Percentiles rank a stretch among this genome's conserved stretches.
Evolutionary conservation across 2,797 vertebrate genomes (phyloP).

Genomic region (Argya squamiceps): DNA sequence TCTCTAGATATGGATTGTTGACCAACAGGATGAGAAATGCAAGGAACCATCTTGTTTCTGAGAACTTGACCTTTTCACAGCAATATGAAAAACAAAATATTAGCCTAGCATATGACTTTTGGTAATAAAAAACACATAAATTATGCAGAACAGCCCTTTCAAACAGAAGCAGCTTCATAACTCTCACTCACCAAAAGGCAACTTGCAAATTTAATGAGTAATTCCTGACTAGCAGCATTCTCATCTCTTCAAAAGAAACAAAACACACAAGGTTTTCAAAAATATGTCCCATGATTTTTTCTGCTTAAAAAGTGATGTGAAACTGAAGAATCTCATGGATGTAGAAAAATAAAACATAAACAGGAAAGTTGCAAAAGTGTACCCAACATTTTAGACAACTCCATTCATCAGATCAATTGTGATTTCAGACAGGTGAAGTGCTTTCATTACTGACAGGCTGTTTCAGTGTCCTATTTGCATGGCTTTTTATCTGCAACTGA

Average conservation of each 20-base stretch:
- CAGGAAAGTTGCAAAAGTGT: not conserved
- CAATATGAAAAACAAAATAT: not conserved
- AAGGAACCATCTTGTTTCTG: not conserved
- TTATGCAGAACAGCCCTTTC: not conserved
- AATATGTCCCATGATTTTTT: not conserved
- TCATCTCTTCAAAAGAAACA: not conserved
- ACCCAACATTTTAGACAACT: not conserved
- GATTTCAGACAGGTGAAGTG: not conserved
- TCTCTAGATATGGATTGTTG: not conserved
- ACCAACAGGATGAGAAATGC: not conserved
- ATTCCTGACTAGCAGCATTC: constrained; percentile 2
- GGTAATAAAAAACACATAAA: not conserved
- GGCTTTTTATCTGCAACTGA: not conserved
- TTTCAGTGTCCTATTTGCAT: not conserved
- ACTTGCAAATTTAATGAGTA: not conserved
- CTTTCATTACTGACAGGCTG: not conserved
- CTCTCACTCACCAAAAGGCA: not conserved
- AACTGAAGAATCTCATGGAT: not conserved
- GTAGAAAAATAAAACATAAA: not conserved
- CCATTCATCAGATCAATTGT: not conserved
- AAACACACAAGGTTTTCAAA: not conserved
- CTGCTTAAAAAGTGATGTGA: not conserved
- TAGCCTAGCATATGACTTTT: not conserved
- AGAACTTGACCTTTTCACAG: not conserved
- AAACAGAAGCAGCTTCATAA: not conserved